These are phyloP conservation scores for Tethea ocularis DNA, from an alignment of 2,888 invertebrate genomes.

Conservation along the genomic window DNA sequence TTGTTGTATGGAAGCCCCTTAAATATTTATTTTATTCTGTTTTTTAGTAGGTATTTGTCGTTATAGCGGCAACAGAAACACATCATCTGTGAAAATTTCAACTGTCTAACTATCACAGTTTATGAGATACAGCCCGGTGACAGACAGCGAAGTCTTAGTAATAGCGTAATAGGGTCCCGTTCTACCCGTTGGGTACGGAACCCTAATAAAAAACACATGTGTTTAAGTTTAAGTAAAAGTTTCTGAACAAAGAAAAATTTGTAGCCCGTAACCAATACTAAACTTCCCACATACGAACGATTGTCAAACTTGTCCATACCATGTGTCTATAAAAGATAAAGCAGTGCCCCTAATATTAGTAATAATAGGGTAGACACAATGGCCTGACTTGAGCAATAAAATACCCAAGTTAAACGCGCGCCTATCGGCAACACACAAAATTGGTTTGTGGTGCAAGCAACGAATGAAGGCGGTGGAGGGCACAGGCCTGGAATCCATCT, in stretches of 20 bases:
- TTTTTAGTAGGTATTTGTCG: no score
- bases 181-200: no score
- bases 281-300: neutral
- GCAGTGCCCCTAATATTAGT: conserved; percentile 31
- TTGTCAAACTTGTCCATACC: conserved; percentile 3
- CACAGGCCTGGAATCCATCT: neutral
- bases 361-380: conserved; percentile 53
- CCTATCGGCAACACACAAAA: conserved; percentile 32
- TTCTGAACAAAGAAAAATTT: neutral
- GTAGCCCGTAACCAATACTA: neutral
- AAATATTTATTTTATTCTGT: no score
- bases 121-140: no score
- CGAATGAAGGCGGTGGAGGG: conserved; percentile 14
- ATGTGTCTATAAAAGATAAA: conserved; percentile 16
- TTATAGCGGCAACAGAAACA: no score
- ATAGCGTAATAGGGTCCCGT: no score
- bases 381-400: conserved; percentile 51
- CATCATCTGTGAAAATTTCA: no score
- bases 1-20: no score
- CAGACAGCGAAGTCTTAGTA: no score
- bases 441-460: conserved; percentile 26
- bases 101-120: no score
- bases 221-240: no score
- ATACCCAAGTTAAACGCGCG: conserved; percentile 55
- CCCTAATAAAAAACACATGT: neutral